Evolutionary conservation across 2,797 vertebrate genomes (phyloP), one percentile per base, ranked within the genome.

Genomic region (Hozukius guyotensis): DNA sequence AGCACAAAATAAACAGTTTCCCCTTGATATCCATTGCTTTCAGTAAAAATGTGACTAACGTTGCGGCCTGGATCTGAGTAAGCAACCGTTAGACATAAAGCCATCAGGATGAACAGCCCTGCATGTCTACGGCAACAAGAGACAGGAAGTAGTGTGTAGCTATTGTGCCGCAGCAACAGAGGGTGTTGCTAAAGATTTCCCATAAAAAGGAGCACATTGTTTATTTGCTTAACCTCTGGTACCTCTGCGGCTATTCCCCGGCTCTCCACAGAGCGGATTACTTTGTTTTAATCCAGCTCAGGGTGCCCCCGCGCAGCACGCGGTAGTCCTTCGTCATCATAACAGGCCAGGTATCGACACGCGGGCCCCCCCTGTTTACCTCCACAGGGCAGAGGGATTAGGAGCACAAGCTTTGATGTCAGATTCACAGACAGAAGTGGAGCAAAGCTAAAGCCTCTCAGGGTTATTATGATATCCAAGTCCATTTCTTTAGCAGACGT

Each of bases 271-370:
- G 88, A 93, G 90, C 31, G 84, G 92, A 94, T 95, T 94, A 93
- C 78, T 89, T 88, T 83, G 78, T 91, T 93, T 87, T 93, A 94
- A 95, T 95, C 92, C 92, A 85, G 91, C 90, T 93, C 88, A 82
- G 62, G 86, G 77, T 81, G 82, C 87, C 91, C 87, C 85, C 70
- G 61, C 85, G 64, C 84, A 75, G 88, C 87, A 77, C 4, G 70
- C 74, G 6, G 49, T 60, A 77, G 82, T 78, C 76, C 78, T 82
- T 32, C 77, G n/a, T 78, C 88, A 85, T 84, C 72, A 31, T 71
- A 78, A 56, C 72, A 55, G 84, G 72, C 86, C 92, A 93, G 90
- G 90, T 93, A 89, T 91, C 65, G 72, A 84, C 91, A 86, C 72
- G 10, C 49, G n/a, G 24, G 83, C 78, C 75, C 63, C 80, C 68